These are phyloP conservation scores for Drusus annulatus DNA, from an alignment of 1,140 invertebrate genomes.

Conservation along the genomic window DNA sequence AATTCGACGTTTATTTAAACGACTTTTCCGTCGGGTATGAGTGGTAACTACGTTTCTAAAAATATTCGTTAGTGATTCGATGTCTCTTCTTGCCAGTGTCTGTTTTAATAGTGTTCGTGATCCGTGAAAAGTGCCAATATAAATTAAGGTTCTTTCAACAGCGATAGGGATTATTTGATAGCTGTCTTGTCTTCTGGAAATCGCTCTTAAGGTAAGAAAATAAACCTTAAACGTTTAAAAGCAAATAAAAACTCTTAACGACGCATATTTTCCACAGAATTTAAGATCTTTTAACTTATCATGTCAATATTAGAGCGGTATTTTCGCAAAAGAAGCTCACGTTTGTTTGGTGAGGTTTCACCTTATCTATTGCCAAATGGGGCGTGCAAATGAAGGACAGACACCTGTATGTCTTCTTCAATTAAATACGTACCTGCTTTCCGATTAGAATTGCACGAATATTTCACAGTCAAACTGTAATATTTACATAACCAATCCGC, in stretches of 20 bases:
- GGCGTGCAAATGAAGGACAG: slow-evolving; percentile 46
- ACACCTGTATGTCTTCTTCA: slow-evolving; percentile 51
- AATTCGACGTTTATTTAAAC: slow-evolving; percentile 44
- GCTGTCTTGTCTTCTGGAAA: slow-evolving; percentile 33
- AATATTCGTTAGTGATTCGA: slow-evolving; percentile 40
- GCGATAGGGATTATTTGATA: slow-evolving; percentile 44
- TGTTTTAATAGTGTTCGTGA: slow-evolving; percentile 44
- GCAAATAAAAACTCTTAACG: not conserved
- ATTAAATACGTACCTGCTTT: slow-evolving; percentile 18
- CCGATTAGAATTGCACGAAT: no score
- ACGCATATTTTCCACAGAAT: not conserved
- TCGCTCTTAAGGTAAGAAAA: slow-evolving; percentile 42
- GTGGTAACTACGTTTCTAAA: slow-evolving; percentile 41
- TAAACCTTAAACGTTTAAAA: slow-evolving; percentile 3
- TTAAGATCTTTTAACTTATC: not conserved
- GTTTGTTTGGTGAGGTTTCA: slow-evolving; percentile 45
- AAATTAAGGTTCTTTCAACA: slow-evolving; percentile 36
- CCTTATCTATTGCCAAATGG: slow-evolving; percentile 43
- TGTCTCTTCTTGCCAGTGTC: slow-evolving; percentile 34
- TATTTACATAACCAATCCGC: no score
- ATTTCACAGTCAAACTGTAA: no score
- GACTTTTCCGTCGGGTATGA: slow-evolving; percentile 42
- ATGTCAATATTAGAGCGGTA: not conserved
- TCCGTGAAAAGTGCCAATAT: slow-evolving; percentile 38
- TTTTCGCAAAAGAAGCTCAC: not conserved